These are phyloP conservation scores for Adoxophyes honmai DNA, from an alignment of 1,140 invertebrate species.

Conservation along the genomic window DNA sequence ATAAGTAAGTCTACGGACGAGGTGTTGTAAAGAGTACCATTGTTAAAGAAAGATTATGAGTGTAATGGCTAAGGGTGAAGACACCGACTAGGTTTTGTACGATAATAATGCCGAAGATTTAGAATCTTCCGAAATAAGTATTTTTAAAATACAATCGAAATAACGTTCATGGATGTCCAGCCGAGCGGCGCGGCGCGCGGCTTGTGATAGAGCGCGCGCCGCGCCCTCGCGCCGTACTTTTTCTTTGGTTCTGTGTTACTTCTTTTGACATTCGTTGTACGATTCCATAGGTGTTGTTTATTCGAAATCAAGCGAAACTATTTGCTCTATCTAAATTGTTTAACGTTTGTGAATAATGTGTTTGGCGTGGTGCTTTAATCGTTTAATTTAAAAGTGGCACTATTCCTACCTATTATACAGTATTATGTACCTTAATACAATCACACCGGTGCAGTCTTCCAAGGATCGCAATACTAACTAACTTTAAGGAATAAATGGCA, in stretches of 20 bases:
- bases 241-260: slow-evolving; percentile 4
- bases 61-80: slow-evolving; percentile 56
- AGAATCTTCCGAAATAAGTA: slow-evolving; percentile 67
- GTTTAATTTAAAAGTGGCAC: slow-evolving; percentile 60
- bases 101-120: slow-evolving; percentile 63
- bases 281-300: slow-evolving; percentile 4
- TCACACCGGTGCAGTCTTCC: slow-evolving; percentile 66
- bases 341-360: slow-evolving; percentile 41
- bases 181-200: background rate
- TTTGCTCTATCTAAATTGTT: slow-evolving; percentile 40
- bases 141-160: slow-evolving; percentile 67
- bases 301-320: background rate
- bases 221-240: background rate
- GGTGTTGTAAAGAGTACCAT: slow-evolving; percentile 43
- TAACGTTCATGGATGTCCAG: slow-evolving; percentile 22
- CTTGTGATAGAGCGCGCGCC: slow-evolving; percentile 2
- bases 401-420: slow-evolving; percentile 49
- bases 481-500: slow-evolving; percentile 15
- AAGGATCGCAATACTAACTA: slow-evolving; percentile 47
- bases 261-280: background rate
- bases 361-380: slow-evolving; percentile 70
- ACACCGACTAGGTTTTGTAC: slow-evolving; percentile 57
- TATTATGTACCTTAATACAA: slow-evolving; percentile 57
- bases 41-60: slow-evolving; percentile 44
- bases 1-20: slow-evolving; percentile 44